Conservation (phyloP, 2,888 invertebrate species). For the Oxyteleia sp. region DNA sequence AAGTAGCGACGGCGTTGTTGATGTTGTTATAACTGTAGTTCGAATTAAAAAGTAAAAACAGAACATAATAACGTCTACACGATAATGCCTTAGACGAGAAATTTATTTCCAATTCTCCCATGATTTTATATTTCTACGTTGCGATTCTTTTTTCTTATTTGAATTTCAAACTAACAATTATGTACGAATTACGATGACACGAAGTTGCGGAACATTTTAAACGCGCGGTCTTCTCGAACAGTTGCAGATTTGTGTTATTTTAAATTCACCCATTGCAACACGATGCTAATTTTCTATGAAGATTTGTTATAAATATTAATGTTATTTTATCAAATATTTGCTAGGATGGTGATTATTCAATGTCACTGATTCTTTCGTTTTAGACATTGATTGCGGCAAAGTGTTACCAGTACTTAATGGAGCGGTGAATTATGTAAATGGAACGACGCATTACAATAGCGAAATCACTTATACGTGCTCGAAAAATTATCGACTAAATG, state of each 20-base stretch:
- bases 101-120: constrained; percentile 50
- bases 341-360: neutral
- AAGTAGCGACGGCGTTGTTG: constrained; percentile 22
- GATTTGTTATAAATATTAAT: neutral
- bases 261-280: neutral
- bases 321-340: neutral
- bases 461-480: constrained; percentile 94
- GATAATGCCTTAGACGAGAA: constrained; percentile 23
- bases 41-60: constrained; percentile 35
- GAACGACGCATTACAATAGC: constrained; percentile 94
- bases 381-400: constrained; percentile 96
- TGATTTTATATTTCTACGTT: constrained; percentile 33
- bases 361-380: constrained; percentile 19
- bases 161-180: constrained; percentile 59
- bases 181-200: constrained; percentile 33
- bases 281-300: neutral
- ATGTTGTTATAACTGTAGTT: constrained; percentile 44
- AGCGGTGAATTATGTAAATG: constrained; percentile 92
- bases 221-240: neutral
- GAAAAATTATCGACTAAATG: constrained; percentile 93
- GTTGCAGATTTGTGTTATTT: constrained; percentile 5
- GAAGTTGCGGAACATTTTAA: constrained; percentile 30
- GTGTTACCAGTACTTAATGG: constrained; percentile 94
- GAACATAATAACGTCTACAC: constrained; percentile 8
- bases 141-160: constrained; percentile 47